These are phyloP conservation scores for Automeris io DNA, from an alignment of 2,888 invertebrate species.

Conservation along the genomic window DNA sequence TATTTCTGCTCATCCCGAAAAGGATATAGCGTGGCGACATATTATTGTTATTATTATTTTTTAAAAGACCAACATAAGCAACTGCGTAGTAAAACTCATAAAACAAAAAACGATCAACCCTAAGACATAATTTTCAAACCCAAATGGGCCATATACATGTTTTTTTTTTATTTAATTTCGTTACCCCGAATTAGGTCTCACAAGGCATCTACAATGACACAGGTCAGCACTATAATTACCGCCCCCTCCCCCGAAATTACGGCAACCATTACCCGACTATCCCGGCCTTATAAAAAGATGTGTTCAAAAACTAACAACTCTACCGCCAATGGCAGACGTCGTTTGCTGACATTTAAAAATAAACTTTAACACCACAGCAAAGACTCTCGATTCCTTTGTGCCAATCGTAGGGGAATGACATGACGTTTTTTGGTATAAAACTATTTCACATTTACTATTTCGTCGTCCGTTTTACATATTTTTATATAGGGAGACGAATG, in stretches of 20 bases:
- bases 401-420: background rate
- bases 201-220: slow-evolving; percentile 68
- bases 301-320: slow-evolving; percentile 48
- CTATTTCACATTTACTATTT: background rate
- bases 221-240: slow-evolving; percentile 66
- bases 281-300: slow-evolving; percentile 61
- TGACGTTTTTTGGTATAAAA: background rate
- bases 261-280: slow-evolving; percentile 64
- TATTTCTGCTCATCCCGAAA: too few species aligned
- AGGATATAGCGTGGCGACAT: too few species aligned
- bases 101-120: too few species aligned
- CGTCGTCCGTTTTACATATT: background rate
- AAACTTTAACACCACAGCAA: slow-evolving; percentile 3
- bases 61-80: too few species aligned
- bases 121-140: too few species aligned
- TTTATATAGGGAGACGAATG: too few species aligned
- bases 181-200: slow-evolving; percentile 29
- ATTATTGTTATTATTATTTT: too few species aligned
- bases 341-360: slow-evolving; percentile 1
- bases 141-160: too few species aligned
- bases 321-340: slow-evolving; percentile 44
- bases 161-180: slow-evolving; percentile 17
- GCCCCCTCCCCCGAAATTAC: slow-evolving; percentile 58
- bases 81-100: too few species aligned
- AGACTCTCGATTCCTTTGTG: slow-evolving; percentile 1